Percentiles rank a stretch among this genome's conserved stretches.
Evolutionary conservation across 2,797 vertebrate species (phyloP).

Genomic region (Manis crassicaudata): DNA sequence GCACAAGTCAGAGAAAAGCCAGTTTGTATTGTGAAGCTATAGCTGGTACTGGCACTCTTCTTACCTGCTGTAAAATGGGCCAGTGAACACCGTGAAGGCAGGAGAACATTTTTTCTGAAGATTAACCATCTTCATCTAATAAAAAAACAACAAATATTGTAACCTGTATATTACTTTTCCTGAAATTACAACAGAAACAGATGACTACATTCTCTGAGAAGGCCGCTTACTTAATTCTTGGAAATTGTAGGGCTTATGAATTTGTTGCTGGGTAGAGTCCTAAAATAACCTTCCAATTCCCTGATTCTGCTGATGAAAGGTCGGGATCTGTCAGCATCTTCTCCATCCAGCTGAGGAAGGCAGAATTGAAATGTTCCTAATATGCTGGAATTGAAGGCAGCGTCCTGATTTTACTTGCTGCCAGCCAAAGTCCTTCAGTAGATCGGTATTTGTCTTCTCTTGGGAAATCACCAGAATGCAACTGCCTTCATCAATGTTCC

Average conservation of each 20-base stretch:
- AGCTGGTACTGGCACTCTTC: not conserved
- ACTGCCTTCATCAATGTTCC: conserved; percentile 88
- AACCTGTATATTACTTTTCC: not conserved
- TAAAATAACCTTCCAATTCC: conserved; percentile 83
- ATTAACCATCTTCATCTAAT: not conserved
- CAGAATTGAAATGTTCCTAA: conserved; percentile 82
- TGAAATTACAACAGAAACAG: not conserved
- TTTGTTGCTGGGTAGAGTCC: conserved; percentile 86
- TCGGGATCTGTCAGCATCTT: conserved; percentile 84
- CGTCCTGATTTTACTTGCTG: conserved; percentile 85
- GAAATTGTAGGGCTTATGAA: not conserved
- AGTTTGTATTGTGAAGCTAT: not conserved
- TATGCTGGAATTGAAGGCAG: conserved; percentile 77
- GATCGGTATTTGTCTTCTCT: conserved; percentile 85
- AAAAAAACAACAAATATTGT: not conserved
- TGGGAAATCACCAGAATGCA: conserved; percentile 90
- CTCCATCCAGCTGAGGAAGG: conserved; percentile 89
- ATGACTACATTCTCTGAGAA: not conserved
- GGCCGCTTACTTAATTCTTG: not conserved
- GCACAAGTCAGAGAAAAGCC: not conserved
- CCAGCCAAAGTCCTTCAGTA: conserved; percentile 73
- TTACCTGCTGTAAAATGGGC: not conserved
- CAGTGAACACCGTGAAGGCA: not conserved
- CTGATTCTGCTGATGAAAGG: conserved; percentile 84
- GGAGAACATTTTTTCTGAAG: not conserved